Evolutionary conservation across 2,113 vertebrate genomes (phyloP).

Genomic region (Porphyrio hochstetteri): DNA sequence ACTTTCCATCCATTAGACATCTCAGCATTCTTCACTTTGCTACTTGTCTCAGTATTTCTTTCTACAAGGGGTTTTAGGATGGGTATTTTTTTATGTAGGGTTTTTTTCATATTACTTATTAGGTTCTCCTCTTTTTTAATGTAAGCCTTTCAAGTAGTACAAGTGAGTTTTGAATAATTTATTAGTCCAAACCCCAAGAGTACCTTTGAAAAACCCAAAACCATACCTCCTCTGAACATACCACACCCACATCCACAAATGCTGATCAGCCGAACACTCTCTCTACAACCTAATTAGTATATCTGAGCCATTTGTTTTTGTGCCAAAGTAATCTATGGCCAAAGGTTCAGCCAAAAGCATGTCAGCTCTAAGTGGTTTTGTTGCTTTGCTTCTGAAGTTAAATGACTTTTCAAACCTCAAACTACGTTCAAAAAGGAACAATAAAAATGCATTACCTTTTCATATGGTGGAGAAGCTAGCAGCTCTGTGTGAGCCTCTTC

Average conservation of each 20-base stretch:
- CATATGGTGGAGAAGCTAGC: neutral
- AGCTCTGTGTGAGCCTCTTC: neutral
- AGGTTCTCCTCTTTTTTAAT: neutral
- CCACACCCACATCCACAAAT: neutral
- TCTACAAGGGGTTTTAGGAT: neutral
- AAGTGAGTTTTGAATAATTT: neutral
- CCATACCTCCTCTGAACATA: neutral
- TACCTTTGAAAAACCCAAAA: neutral
- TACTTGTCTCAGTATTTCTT: neutral
- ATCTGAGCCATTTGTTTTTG: neutral
- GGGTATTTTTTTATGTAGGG: neutral
- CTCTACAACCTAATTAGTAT: neutral
- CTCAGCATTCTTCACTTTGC: neutral
- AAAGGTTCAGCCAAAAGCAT: neutral
- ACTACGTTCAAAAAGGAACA: fast-evolving
- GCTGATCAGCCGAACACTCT: neutral
- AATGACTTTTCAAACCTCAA: neutral
- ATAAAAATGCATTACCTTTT: neutral
- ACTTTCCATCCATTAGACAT: neutral
- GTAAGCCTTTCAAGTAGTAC: neutral
- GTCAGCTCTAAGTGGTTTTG: neutral
- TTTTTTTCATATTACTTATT: neutral
- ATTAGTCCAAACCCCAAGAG: neutral
- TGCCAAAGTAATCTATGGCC: neutral
- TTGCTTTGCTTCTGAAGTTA: neutral